phyloP scores from a whole-genome alignment of 2,113 vertebrate genomes.

The Chunga burmeisteri region DNA sequence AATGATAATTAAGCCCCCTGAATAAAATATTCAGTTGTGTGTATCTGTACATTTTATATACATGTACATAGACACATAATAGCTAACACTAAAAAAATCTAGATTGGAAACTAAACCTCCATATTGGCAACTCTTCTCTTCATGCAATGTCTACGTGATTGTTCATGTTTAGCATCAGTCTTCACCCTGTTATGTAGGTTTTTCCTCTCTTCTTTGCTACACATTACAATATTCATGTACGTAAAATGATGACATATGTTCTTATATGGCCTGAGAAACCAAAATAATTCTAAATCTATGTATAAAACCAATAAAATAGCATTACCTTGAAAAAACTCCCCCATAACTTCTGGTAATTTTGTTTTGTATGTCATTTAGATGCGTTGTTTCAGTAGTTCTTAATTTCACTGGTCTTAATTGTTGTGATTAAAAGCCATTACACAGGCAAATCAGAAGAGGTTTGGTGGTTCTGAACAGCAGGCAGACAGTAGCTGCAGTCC shows the following conservation, averaged over 20 bases:
- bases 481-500: not conserved
- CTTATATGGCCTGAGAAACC: not conserved
- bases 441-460: not conserved
- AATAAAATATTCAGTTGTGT: not conserved
- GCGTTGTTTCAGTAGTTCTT: slow-evolving; percentile 24
- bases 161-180: not conserved
- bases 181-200: not conserved
- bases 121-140: not conserved
- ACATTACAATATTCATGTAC: not conserved
- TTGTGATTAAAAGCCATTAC: slow-evolving; percentile 29
- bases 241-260: not conserved
- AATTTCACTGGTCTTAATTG: not conserved
- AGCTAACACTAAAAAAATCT: not conserved
- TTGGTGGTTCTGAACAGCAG: not conserved
- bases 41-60: not conserved
- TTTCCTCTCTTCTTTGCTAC: not conserved
- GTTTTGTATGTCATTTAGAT: not conserved
- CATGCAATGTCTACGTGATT: not conserved
- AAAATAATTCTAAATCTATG: not conserved
- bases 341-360: not conserved
- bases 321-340: not conserved
- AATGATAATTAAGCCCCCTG: not conserved
- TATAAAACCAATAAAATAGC: not conserved
- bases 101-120: not conserved
- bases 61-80: not conserved